Base-by-base conservation (phyloP, 2,888 invertebrate species). In the Sussaba pulchella region DNA sequence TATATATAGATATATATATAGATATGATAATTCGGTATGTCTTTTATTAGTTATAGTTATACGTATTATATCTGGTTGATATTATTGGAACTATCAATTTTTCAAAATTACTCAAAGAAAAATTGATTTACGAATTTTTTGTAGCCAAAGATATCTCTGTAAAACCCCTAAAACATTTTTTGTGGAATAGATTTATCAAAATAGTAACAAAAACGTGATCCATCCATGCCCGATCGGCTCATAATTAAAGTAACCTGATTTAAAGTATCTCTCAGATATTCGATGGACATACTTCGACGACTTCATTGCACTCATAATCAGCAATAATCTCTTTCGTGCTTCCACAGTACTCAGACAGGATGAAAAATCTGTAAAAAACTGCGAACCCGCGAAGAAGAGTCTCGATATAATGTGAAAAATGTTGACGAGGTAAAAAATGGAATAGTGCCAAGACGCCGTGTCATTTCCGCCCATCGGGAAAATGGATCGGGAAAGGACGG, bases 391-490 rank as follows among this genome's bases (percentile, higher is more conserved):
- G 17, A 19, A 39, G 9, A 36, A 10, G 36, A 39, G n/a, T 36
- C 12, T 24, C 21, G 21, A 39, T 47, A 47, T 66, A 26, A 17
- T 47, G 64, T 47, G 66, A 66, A 36, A 31, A 36, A 5, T 14
- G 36, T 14, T 26, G 66, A 66, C 66, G 50, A 39, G n/a, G n/a
- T 21, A n/a, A 52, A 36, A 50, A 52, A 50, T 50, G 47, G 66
- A 66, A 66, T 50, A 39, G 66, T 66, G 66, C 50, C 50, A 50
- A 50, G 57, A 64, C 43, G 41, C 26, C 47, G 17, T n/a, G 45
- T 64, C 45, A 47, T 45, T 17, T 64, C 10, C 8, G 45, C 26
- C 50, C 21, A 50, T 12, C 26, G 10, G 64, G 50, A 50, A 50
- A 66, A 66, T 66, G 36, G 50, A 50, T 39, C n/a, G 21, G 45